Base-by-base conservation (phyloP, 64 coral and sea anemone species). In the Anthopleura sola region DNA sequence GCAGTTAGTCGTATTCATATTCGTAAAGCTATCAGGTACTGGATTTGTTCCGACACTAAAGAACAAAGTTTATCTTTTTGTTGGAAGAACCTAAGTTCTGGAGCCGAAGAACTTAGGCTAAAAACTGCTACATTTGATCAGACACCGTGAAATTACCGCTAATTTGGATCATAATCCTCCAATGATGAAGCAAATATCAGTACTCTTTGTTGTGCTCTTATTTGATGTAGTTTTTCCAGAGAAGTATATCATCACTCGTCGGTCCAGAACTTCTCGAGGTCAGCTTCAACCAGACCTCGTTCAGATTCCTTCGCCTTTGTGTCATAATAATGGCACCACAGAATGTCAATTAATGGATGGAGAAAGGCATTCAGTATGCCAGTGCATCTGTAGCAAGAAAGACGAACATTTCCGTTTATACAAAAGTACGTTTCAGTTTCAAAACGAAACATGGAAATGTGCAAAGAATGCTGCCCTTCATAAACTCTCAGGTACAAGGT, bases 381-480 rank as follows among this genome's bases (percentile, higher is more conserved):
- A 34, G 15, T 71, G 66, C 34, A 20, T 28, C 16, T 71, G 66
- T 71, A 32, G 6, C 23, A 12, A 32, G 66, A 34, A 36, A 71
- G 29, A 32, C 66, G 0, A 16, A 1, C 1, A 1, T 71, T 20
- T 1, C 14, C 8, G 6, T 33, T 71, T 32, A 7, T 32, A 46
- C 24, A 79, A 44, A 79, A 79, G 18, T 79, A 48, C 76, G 2
- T 79, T 79, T 48, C 36, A 17, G 18, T 79, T 79, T 48, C 24
- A 79, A 11, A 48, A 79, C 34, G 37, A 33, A 79, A 79, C 19
- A n/a, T 79, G 76, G 76, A 79, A 79, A 79, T 79, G 76, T 46
- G 21, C 17, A 24, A 24, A 79, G 2, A 79, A 79, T 48, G 6
- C 18, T 8, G 76, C 23, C 6, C 15, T 79, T 34, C 75, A 31